Conservation (phyloP, 1,140 invertebrate species). For the Zaprionus camerounensis region DNA sequence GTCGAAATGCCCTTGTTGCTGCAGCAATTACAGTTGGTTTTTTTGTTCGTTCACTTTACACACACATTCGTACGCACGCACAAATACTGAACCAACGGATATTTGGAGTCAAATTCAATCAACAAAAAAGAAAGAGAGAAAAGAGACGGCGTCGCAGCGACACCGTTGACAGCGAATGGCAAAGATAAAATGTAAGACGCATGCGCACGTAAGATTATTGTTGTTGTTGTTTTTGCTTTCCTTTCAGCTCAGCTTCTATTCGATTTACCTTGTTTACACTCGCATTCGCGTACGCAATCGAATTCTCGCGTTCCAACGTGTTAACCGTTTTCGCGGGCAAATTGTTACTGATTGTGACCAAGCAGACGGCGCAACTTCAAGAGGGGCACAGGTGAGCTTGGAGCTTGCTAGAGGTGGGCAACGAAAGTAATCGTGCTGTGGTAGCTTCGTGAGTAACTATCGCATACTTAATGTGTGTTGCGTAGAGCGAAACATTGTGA, state of each 20-base stretch:
- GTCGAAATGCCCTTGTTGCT: conserved; percentile 19
- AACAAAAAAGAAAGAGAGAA: conserved; percentile 32
- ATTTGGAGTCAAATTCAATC: conserved; percentile 49
- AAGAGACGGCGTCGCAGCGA: conserved; percentile 8
- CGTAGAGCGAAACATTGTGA: not conserved
- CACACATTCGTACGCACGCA: conserved; percentile 4
- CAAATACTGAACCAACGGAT: conserved; percentile 34
- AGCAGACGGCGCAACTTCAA: conserved; percentile 44
- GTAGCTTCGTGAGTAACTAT: conserved; percentile 11
- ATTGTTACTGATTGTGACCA: conserved; percentile 64
- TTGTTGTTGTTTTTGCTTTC: conserved; percentile 23
- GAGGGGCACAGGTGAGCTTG: conserved; percentile 45
- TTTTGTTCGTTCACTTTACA: conserved; percentile 22
- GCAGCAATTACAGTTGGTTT: conserved; percentile 45
- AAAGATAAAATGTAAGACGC: conserved; percentile 46
- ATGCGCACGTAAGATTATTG: conserved; percentile 44
- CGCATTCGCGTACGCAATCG: conserved; percentile 30
- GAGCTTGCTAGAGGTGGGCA: conserved; percentile 37
- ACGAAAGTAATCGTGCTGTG: not conserved
- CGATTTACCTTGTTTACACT: conserved; percentile 21
- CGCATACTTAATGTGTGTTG: not conserved
- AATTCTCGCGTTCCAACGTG: conserved; percentile 54
- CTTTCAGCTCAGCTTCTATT: conserved; percentile 28
- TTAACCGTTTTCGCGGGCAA: conserved; percentile 76
- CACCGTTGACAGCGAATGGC: conserved; percentile 32